Base-by-base conservation (phyloP, 2,113 vertebrate species). In the Otolemur garnettii region DNA sequence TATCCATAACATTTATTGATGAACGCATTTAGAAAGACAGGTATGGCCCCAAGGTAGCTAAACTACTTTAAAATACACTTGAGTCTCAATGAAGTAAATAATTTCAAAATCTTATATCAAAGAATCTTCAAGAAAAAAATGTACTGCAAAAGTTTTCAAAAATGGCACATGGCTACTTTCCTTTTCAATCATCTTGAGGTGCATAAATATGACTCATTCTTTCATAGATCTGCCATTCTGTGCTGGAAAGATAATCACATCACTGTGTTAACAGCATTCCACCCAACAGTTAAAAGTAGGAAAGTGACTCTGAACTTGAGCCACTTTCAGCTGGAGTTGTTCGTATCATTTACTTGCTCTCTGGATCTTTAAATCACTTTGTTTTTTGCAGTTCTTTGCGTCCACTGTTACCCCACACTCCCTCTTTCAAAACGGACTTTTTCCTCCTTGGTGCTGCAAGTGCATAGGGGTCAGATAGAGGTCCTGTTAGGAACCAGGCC, bases 61-160 rank as follows among this genome's bases (percentile, higher is more conserved):
- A 91, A 42, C 50, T 89, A 71, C 21, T 84, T 84, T 78, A 72
- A 90, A 91, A 77, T 50, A 85, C 7, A 86, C 4, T 55, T 33
- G 75, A 85, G 62, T 59, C 13, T 90, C 64, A 9, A 50, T 72
- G 1, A 93, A 80, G 71, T 92, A 74, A 78, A 66, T 83, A 83
- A 94, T 66, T 92, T 60, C 14, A 95, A 95, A 90, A 80, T 87
- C 17, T 83, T 88, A 77, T 19, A 72, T 35, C 33, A 77, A 87
- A 71, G 30, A 92, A n/a, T 93, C 35, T 53, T 85, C 35, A 91
- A 75, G 33, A 0, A 45, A 75, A 83, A 64, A 57, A 42, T 1
- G 5, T 22, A 68, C 9, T 24, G 3, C 18, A 86, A 82, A 89
- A 94, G 15, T 2, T 45, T 93, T 71, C 53, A 85, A 97, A 93